Percentiles rank a stretch among this genome's conserved stretches.
Conservation (phyloP, 1,140 invertebrate genomes). For the Penaeus chinensis region DNA sequence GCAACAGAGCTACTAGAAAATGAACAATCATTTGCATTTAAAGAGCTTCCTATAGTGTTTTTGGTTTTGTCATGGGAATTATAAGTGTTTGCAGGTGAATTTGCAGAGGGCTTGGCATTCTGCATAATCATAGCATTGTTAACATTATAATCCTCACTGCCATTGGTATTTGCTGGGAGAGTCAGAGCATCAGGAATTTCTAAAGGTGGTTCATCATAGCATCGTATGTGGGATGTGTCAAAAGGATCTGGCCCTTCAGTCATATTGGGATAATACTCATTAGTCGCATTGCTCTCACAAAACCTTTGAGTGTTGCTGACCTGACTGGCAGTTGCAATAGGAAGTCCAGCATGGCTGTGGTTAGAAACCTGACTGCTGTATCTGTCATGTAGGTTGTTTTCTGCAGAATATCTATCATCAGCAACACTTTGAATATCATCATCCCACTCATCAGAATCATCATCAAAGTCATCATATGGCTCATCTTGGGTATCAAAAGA, state of each 20-base stretch:
- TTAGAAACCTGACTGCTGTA: no score
- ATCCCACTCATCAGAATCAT: constrained; percentile 42
- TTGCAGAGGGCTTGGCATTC: no score
- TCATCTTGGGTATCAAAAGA: constrained; percentile 20
- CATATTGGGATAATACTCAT: constrained; percentile 19
- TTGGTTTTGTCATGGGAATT: no score
- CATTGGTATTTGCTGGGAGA: no score
- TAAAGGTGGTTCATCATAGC: constrained; percentile 64
- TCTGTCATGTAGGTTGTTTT: constrained; percentile 10
- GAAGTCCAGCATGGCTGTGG: not conserved
- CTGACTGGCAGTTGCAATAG: not conserved
- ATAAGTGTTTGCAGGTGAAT: no score
- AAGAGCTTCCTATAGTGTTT: no score
- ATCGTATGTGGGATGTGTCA: constrained; percentile 67
- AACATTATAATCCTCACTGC: no score
- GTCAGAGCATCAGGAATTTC: constrained; percentile 33
- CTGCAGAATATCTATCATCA: not conserved
- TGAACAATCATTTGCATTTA: no score
- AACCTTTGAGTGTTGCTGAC: not conserved
- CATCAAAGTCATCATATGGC: constrained; percentile 31
- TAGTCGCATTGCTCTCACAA: not conserved
- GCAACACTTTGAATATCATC: constrained; percentile 31
- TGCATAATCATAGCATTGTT: no score
- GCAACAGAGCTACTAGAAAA: no score
- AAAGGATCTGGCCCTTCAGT: constrained; percentile 66